These are phyloP conservation scores for Chelonia mydas DNA, from an alignment of 2,797 vertebrate species.

Conservation along the genomic window DNA sequence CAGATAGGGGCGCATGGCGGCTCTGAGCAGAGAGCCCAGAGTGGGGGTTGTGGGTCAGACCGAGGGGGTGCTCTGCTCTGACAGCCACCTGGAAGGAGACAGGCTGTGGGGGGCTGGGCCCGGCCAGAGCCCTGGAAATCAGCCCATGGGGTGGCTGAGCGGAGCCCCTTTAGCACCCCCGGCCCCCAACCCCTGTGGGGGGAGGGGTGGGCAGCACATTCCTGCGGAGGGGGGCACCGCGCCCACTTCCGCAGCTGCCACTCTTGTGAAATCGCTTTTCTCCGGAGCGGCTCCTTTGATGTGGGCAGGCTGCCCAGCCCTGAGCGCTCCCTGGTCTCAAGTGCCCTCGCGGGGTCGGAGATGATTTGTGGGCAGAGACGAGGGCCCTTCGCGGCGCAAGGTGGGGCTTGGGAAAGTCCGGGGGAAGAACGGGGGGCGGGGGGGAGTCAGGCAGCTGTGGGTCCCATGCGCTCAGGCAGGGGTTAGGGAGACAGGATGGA, in stretches of 20 bases:
- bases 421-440: fast-evolving
- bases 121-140: too few relatives aligned
- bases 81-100: too few relatives aligned
- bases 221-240: background rate
- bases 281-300: background rate
- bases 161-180: background rate
- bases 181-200: background rate
- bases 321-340: fast-evolving
- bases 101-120: background rate
- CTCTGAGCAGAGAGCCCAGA: too few relatives aligned
- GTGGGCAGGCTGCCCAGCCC: fast-evolving
- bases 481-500: background rate
- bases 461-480: too few relatives aligned
- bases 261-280: background rate
- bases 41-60: too few relatives aligned
- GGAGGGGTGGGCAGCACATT: background rate
- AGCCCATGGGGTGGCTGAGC: too few relatives aligned
- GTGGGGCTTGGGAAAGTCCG: background rate
- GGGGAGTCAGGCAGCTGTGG: fast-evolving
- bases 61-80: too few relatives aligned
- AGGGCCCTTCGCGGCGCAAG: fast-evolving
- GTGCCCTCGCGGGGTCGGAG: background rate
- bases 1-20: too few relatives aligned
- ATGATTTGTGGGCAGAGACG: background rate
- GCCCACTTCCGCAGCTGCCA: background rate